Conservation (phyloP, 2,888 invertebrate genomes). For the Argyresthia albistria region DNA sequence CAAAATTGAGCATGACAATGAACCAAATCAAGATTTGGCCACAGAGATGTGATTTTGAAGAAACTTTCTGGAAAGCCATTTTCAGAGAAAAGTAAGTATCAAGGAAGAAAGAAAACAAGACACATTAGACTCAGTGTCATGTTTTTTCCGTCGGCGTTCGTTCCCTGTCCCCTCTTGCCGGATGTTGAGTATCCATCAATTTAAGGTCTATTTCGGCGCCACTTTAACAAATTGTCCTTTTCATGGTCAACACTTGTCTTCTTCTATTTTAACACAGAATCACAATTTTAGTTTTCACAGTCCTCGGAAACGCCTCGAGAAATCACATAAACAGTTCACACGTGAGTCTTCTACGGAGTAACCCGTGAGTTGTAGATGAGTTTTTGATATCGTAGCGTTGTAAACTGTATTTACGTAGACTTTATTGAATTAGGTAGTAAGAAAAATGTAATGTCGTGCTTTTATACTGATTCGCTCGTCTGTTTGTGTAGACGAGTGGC, state of each 20-base stretch:
- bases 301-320: conserved; percentile 24
- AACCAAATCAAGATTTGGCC: conserved; percentile 57
- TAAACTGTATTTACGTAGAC: neutral
- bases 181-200: conserved; percentile 68
- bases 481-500: conserved; percentile 53
- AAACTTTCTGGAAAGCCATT: conserved; percentile 51
- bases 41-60: conserved; percentile 41
- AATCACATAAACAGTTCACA: conserved; percentile 42
- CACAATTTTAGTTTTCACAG: conserved; percentile 20
- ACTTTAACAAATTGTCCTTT: conserved; percentile 49
- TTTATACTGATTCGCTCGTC: conserved; percentile 54
- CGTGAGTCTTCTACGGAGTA: neutral
- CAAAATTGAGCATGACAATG: conserved; percentile 52
- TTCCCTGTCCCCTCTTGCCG: conserved; percentile 57
- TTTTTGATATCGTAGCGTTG: neutral
- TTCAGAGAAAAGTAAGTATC: conserved; percentile 56
- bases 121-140: conserved; percentile 64
- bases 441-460: conserved; percentile 34
- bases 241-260: conserved; percentile 36
- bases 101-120: conserved; percentile 66
- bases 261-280: conserved; percentile 20
- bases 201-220: conserved; percentile 45
- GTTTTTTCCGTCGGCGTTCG: conserved; percentile 68
- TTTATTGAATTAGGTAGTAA: conserved; percentile 14
- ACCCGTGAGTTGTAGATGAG: neutral